phyloP scores from a whole-genome alignment of 2,888 invertebrate genomes.

The Hemaris fuciformis region DNA sequence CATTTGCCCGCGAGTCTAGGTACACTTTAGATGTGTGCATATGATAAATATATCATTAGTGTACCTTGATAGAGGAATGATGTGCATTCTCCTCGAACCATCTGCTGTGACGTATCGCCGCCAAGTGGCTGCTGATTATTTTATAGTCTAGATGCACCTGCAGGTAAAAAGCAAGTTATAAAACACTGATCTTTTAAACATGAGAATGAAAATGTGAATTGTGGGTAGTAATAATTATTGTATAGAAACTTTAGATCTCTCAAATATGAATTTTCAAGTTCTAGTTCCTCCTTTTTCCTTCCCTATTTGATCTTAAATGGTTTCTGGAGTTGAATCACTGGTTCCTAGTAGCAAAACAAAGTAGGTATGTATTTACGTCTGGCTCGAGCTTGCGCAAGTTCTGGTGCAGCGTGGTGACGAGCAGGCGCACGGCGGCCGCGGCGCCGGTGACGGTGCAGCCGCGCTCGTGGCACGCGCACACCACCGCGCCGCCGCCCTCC shows the following conservation, averaged over 20 bases:
- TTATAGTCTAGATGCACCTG: slow-evolving; percentile 86
- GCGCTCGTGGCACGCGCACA: slow-evolving; percentile 54
- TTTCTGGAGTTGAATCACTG: not conserved
- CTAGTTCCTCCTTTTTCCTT: not conserved
- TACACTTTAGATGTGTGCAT: not conserved
- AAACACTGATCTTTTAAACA: too few relatives aligned
- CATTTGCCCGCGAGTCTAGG: too few relatives aligned
- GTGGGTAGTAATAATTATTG: too few relatives aligned
- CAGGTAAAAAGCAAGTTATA: not conserved
- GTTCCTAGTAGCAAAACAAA: not conserved
- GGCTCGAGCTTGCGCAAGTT: slow-evolving; percentile 96
- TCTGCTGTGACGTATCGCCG: slow-evolving; percentile 96
- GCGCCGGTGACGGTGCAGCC: slow-evolving; percentile 95
- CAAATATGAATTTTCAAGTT: too few relatives aligned
- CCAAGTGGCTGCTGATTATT: slow-evolving; percentile 93
- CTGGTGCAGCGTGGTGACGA: slow-evolving; percentile 96
- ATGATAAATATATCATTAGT: too few relatives aligned
- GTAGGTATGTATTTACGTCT: slow-evolving; percentile 72
- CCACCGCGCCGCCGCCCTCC: slow-evolving; percentile 51
- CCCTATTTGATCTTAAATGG: too few relatives aligned
- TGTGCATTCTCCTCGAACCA: slow-evolving; percentile 99
- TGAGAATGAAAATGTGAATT: too few relatives aligned
- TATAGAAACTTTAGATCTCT: too few relatives aligned
- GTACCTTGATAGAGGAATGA: slow-evolving; percentile 95
- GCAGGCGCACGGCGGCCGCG: slow-evolving; percentile 92